Percentiles rank a stretch among this genome's conserved stretches.
These are phyloP conservation scores for Vireo griseus DNA, from an alignment of 2,797 vertebrate species.

Conservation along the genomic window DNA sequence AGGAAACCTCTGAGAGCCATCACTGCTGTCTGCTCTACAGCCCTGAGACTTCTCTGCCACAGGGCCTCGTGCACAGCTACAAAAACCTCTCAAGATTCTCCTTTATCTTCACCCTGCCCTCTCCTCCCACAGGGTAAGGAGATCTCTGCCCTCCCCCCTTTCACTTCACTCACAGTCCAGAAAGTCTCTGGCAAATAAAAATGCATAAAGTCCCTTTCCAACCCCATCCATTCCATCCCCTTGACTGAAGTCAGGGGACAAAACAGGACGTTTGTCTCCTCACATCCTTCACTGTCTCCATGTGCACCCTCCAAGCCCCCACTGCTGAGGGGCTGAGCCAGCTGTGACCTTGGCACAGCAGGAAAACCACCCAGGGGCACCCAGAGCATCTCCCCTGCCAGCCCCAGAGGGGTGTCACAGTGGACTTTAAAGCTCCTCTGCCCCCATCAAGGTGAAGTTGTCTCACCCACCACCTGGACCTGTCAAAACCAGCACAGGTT, in stretches of 20 bases:
- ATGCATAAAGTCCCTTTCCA: not conserved
- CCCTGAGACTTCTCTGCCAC: not conserved
- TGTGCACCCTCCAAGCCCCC: not conserved
- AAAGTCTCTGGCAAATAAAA: not conserved
- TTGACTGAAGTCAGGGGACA: not conserved
- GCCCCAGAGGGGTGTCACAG: not conserved
- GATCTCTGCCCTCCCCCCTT: not conserved
- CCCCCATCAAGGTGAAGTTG: not conserved
- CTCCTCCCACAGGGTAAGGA: not conserved
- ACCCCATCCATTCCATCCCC: not conserved
- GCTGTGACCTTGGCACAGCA: not conserved
- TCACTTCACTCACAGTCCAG: not conserved
- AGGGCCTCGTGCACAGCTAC: not conserved
- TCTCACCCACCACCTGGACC: not conserved
- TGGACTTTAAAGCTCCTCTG: not conserved
- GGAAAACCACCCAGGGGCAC: not conserved
- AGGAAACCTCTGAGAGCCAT: not conserved
- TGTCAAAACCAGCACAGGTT: not conserved
- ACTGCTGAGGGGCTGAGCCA: not conserved
- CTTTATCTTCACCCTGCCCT: not conserved
- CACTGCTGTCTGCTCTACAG: not conserved
- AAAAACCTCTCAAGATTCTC: not conserved
- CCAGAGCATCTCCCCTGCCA: not conserved
- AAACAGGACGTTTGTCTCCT: not conserved
- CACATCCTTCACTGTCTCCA: not conserved